A percentile compares a stretch with the other conserved stretches of the same genome.
Evolutionary conservation across 92 coral and sea anemone genomes (phyloP).

Genomic region (Palythoa caribaeorum): DNA sequence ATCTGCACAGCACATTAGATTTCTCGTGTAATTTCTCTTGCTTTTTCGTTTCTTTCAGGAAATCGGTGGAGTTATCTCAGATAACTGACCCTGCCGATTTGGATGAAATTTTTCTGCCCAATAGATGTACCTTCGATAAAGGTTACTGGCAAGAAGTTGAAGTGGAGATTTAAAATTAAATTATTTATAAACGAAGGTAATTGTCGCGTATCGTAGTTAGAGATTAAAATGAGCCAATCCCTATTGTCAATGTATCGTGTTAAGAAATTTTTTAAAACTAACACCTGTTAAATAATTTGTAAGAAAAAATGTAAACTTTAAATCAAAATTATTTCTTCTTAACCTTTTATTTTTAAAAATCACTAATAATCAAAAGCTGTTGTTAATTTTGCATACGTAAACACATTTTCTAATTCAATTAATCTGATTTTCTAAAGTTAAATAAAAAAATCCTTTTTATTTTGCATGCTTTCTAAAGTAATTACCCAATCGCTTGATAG

Average conservation of each 20-base stretch:
- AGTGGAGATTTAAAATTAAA: constrained; percentile 85
- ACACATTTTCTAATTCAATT: neutral
- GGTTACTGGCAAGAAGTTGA: constrained; percentile 96
- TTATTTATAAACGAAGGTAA: constrained; percentile 83
- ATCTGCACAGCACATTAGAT: constrained; percentile 18
- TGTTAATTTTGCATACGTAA: neutral
- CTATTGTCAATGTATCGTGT: neutral
- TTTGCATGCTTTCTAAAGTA: neutral
- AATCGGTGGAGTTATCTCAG: constrained; percentile 88
- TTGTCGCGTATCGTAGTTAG: neutral
- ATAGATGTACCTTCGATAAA: constrained; percentile 86
- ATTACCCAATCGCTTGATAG: neutral
- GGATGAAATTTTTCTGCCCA: constrained; percentile 86
- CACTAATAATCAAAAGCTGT: neutral
- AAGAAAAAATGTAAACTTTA: neutral
- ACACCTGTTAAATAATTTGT: neutral
- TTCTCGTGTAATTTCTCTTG: constrained; percentile 28
- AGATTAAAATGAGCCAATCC: neutral
- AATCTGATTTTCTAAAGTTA: neutral
- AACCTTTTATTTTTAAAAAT: neutral
- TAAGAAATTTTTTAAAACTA: neutral
- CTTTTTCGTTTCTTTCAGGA: constrained; percentile 74
- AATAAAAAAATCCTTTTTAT: neutral
- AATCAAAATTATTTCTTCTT: neutral
- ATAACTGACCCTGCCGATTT: constrained; percentile 69